Evolutionary conservation across 1,140 invertebrate species (phyloP), one percentile per base, ranked within the genome.

Genomic region (Conus ventricosus): DNA sequence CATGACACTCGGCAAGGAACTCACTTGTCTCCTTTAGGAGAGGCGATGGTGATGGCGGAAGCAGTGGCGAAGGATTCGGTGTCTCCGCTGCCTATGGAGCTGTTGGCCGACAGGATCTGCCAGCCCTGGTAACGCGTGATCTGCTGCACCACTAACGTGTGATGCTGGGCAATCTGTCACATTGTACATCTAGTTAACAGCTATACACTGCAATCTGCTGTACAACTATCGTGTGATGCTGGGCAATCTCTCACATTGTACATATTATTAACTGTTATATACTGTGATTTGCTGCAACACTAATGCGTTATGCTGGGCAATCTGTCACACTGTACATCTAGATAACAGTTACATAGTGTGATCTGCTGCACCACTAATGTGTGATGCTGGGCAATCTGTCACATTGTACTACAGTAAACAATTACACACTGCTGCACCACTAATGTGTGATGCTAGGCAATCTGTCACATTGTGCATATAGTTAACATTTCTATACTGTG

Each of bases 81-180:
- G 53, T 97, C 96, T 0, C 98, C 98, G 54, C 98, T 96, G 75
- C 98, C 98, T 85, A 99, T 96, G 95, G 98, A 97, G 86, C 92
- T 92, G 76, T 92, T 94, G 92, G 97, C 98, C 15, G 98, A 97
- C 60, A 99, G 95, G 88, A 98, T 97, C 91, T 98, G 97, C 98
- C 98, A 99, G 23, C 98, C 98, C 97, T 99, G 98, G 91, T 97
- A 97, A 92, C 98, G 98, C 2, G 97, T 97, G 89, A 99, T 95
- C 71, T 97, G 96, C 94, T 99, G 97, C 1, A 99, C 97, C 7
- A 97, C 97, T 71, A 96, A 97, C 90, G 99, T 97, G 95, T 99
- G 98, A 95, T 99, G 98, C 91, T 98, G 98, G 94, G 98, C 98
- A 87, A 99, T 98, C 95, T 96, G 92, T 25, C 81, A 78, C 84